A percentile compares a stretch with the other conserved stretches of the same genome.
Conservation (phyloP, 2,797 vertebrate genomes). For the Onychomys leucogaster region DNA sequence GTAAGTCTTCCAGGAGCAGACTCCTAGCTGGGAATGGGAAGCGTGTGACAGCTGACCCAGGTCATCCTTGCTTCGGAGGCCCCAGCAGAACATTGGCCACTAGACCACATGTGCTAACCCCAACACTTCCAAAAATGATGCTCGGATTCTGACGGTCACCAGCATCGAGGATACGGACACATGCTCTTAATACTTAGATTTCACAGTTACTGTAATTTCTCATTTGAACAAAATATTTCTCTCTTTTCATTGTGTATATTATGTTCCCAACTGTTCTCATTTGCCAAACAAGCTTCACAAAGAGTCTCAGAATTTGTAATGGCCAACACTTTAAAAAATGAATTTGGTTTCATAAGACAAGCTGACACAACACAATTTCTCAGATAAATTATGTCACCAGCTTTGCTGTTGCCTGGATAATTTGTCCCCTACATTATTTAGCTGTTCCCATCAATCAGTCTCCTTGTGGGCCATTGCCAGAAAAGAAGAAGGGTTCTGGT, state of each 20-base stretch:
- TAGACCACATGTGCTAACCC: neutral
- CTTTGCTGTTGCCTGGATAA: conserved; percentile 31
- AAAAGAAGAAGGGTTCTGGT: neutral
- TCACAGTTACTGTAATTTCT: conserved; percentile 43
- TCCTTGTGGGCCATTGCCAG: neutral
- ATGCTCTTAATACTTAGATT: conserved; percentile 56
- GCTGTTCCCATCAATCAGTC: neutral
- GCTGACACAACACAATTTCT: conserved; percentile 50
- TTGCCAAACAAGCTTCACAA: conserved; percentile 57
- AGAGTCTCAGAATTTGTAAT: conserved; percentile 44
- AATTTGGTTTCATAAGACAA: conserved; percentile 63
- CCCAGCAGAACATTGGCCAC: neutral
- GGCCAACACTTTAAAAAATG: conserved; percentile 62
- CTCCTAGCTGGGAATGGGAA: neutral
- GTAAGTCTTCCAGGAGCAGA: neutral
- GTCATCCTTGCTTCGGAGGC: neutral
- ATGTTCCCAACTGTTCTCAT: conserved; percentile 63
- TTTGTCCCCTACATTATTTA: conserved; percentile 45
- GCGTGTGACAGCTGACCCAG: too few relatives aligned
- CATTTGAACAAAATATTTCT: conserved; percentile 58
- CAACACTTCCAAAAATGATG: neutral
- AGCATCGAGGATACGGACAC: conserved; percentile 6
- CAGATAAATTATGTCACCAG: conserved; percentile 45
- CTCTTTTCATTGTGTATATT: conserved; percentile 42
- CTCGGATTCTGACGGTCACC: conserved; percentile 36